Evolutionary conservation across 2,113 vertebrate species (phyloP).

Genomic region (Bostrychus sinensis): DNA sequence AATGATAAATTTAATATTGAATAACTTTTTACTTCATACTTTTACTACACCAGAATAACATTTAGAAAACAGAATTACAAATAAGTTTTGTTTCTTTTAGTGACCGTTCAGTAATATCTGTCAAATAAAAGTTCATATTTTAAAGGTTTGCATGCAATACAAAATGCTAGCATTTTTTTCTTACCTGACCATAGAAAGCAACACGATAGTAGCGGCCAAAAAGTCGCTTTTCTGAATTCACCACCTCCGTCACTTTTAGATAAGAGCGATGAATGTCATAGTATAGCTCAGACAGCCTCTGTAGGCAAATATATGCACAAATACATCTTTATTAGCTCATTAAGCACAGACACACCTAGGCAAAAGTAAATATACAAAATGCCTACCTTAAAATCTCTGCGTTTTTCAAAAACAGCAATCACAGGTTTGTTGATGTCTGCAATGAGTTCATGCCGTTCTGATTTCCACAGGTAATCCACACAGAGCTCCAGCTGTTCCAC

Average conservation of each 20-base stretch:
- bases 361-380: background rate
- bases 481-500: conserved; percentile 95
- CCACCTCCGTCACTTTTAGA: conserved; percentile 95
- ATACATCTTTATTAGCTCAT: background rate
- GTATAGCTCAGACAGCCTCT: conserved; percentile 95
- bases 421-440: conserved; percentile 98
- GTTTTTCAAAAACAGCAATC: conserved; percentile 96
- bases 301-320: conserved; percentile 21
- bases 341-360: background rate
- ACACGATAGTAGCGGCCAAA: conserved; percentile 97
- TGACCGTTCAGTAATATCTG: background rate
- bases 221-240: conserved; percentile 94
- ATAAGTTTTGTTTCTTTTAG: background rate
- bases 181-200: conserved; percentile 97
- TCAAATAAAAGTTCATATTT: too few relatives aligned
- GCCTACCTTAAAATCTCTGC: conserved; percentile 93
- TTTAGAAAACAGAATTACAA: background rate
- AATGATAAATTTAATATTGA: background rate
- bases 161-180: conserved; percentile 22
- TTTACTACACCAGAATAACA: background rate
- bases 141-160: background rate
- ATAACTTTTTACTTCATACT: background rate
- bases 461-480: conserved; percentile 97
- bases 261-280: conserved; percentile 98
- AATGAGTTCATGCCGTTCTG: conserved; percentile 94